A percentile compares a stretch with the other conserved stretches of the same genome.
These are phyloP conservation scores for Marmota flaviventris DNA, from an alignment of 2,113 vertebrate species.

Conservation along the genomic window DNA sequence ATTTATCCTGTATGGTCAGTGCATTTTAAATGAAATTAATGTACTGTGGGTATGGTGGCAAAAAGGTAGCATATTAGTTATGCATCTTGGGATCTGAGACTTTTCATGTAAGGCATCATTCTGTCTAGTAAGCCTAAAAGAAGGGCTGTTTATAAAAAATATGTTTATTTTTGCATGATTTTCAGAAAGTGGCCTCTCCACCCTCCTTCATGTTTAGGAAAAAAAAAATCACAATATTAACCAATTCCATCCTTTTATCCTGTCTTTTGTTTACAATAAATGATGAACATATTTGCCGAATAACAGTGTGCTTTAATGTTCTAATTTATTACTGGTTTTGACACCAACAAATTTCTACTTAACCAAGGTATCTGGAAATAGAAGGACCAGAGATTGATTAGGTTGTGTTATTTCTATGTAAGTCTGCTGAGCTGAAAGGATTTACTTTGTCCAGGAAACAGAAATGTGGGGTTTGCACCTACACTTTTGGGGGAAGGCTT, in stretches of 20 bases:
- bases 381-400: conserved; percentile 63
- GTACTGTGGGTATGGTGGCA: conserved; percentile 94
- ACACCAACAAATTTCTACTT: conserved; percentile 75
- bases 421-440: conserved; percentile 46
- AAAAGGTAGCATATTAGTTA: conserved; percentile 95
- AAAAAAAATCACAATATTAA: conserved; percentile 50
- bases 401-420: conserved; percentile 11
- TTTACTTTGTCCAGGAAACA: conserved; percentile 62
- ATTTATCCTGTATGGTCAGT: conserved; percentile 99
- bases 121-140: conserved; percentile 62
- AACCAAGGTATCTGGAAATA: conserved; percentile 71
- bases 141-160: conserved; percentile 66
- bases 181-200: conserved; percentile 50
- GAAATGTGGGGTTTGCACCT: conserved; percentile 62
- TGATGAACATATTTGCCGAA: conserved; percentile 61
- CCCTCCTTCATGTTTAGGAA: conserved; percentile 37
- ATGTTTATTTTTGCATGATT: conserved; percentile 26
- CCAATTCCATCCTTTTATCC: conserved; percentile 30
- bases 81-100: conserved; percentile 87
- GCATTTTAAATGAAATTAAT: conserved; percentile 99
- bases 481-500: not conserved
- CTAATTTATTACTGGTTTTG: conserved; percentile 76
- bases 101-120: conserved; percentile 81
- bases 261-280: conserved; percentile 69
- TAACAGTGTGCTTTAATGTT: conserved; percentile 73